Conservation (phyloP, 2,113 vertebrate genomes). For the Hippolais icterina region DNA sequence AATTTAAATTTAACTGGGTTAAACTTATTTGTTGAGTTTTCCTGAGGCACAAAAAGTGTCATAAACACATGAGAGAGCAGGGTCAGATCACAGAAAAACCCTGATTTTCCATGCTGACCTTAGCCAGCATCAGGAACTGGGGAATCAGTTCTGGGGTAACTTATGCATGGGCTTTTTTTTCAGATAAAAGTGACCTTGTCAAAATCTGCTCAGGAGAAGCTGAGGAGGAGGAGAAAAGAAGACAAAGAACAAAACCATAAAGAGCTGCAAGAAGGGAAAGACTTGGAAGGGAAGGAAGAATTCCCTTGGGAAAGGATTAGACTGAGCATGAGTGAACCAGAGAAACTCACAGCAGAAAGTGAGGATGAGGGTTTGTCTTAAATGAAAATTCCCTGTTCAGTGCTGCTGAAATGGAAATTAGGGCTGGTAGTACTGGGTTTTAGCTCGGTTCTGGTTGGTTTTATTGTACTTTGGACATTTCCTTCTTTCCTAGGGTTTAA, state of each 20-base stretch:
- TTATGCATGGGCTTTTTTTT: neutral
- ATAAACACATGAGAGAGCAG: neutral
- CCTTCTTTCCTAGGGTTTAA: constrained; percentile 60
- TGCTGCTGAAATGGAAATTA: neutral
- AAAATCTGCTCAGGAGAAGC: constrained; percentile 79
- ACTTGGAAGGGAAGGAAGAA: constrained; percentile 70
- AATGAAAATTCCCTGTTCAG: neutral
- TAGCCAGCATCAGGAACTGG: neutral
- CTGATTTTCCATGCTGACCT: neutral
- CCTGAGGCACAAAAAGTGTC: neutral
- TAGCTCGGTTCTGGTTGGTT: neutral
- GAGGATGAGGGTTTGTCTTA: constrained; percentile 11
- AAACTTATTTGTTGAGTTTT: neutral
- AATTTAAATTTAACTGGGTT: neutral
- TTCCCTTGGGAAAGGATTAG: constrained; percentile 71
- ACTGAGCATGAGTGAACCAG: constrained; percentile 58
- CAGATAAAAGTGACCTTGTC: constrained; percentile 78
- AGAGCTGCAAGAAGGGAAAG: constrained; percentile 55
- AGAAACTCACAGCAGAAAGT: constrained; percentile 66
- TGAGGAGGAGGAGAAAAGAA: constrained; percentile 75
- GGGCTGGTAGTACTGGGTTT: neutral
- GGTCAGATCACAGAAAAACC: neutral
- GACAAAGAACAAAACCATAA: constrained; percentile 50
- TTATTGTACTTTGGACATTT: neutral
- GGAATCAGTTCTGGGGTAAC: neutral